phyloP scores from a whole-genome alignment of 2,797 vertebrate genomes.

The Sebastes cheni region DNA sequence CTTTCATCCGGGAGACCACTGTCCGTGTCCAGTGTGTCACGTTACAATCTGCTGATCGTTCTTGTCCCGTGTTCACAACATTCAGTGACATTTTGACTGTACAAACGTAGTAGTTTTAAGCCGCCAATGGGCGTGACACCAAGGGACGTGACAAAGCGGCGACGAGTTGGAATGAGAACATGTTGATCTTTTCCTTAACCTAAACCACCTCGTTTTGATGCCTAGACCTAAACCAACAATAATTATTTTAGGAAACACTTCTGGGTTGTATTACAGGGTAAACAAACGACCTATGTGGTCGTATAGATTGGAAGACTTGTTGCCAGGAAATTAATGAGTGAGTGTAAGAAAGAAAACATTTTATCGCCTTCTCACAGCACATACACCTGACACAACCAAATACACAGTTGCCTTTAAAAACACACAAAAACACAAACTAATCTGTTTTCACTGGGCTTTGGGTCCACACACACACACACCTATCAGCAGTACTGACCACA shows the following conservation, averaged over 20 bases:
- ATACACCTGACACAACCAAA: not conserved
- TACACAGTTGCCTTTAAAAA: not conserved
- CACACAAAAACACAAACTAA: not conserved
- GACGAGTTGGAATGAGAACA: too few relatives aligned
- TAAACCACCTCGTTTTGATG: not conserved
- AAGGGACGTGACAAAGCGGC: too few relatives aligned
- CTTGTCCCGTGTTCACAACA: too few relatives aligned
- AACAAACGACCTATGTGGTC: too few relatives aligned
- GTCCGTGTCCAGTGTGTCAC: too few relatives aligned
- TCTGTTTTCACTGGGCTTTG: not conserved
- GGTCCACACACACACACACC: not conserved
- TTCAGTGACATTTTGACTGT: too few relatives aligned
- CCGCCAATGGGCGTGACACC: accelerated
- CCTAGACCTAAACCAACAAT: not conserved
- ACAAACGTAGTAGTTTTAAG: too few relatives aligned
- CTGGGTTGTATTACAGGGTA: too few relatives aligned
- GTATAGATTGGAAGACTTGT: too few relatives aligned
- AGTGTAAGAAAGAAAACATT: not conserved
- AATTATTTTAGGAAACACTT: accelerated
- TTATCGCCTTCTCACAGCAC: not conserved
- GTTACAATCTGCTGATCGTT: too few relatives aligned
- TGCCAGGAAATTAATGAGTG: not conserved
- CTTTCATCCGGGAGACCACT: too few relatives aligned
- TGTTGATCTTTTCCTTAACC: not conserved
- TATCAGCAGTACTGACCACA: not conserved